These are phyloP conservation scores for Phrynocephalus vlangalii DNA, from an alignment of 2,797 vertebrate species.

Conservation along the genomic window DNA sequence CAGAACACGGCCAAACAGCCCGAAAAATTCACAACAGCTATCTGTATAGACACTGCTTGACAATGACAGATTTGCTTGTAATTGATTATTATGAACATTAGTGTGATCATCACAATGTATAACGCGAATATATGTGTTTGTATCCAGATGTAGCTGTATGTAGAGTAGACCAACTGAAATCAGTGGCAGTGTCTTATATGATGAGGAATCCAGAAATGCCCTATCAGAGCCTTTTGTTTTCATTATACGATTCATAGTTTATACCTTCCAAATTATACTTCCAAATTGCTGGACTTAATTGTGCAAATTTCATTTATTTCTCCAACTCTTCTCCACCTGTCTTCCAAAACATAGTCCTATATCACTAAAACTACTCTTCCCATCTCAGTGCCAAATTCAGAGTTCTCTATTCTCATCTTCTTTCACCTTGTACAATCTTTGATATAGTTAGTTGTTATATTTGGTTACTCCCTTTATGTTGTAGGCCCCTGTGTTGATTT, in stretches of 20 bases:
- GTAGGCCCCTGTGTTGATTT: too few relatives aligned
- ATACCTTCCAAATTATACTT: neutral
- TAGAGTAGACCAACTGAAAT: too few relatives aligned
- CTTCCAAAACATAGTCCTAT: neutral
- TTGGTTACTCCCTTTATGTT: too few relatives aligned
- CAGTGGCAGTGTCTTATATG: neutral
- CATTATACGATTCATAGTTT: neutral
- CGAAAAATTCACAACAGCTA: too few relatives aligned
- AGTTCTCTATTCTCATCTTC: neutral
- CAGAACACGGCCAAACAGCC: too few relatives aligned
- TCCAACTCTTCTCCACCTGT: neutral
- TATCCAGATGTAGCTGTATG: too few relatives aligned
- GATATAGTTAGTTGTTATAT: too few relatives aligned
- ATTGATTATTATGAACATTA: neutral
- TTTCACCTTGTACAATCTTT: neutral
- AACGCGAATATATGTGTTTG: neutral
- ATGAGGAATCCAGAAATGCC: neutral
- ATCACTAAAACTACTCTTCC: neutral
- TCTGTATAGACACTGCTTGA: too few relatives aligned
- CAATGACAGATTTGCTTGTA: neutral
- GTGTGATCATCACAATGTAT: neutral
- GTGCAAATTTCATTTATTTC: neutral
- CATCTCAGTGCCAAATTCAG: neutral
- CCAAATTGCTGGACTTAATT: neutral
- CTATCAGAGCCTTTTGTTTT: neutral